Evolutionary conservation across 64 coral and sea anemone genomes (phyloP).

Genomic region (Acropora yongei): DNA sequence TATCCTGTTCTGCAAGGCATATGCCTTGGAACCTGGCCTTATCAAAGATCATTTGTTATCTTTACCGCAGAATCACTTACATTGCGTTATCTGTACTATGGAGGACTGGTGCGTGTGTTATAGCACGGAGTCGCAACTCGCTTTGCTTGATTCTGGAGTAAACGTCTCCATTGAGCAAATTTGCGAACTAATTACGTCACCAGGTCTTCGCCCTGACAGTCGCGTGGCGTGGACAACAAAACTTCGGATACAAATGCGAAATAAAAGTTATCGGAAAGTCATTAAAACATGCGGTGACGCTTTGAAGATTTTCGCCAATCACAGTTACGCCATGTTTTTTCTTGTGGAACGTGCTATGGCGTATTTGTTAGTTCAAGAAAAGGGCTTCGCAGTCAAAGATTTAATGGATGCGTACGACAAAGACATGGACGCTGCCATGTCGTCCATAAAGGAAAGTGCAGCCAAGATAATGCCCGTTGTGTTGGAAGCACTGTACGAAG

Average conservation of each 20-base stretch:
- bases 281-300: slow-evolving; percentile 60
- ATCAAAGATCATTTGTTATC: slow-evolving; percentile 63
- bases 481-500: slow-evolving; percentile 72
- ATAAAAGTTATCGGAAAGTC: slow-evolving; percentile 45
- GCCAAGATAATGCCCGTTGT: slow-evolving; percentile 45
- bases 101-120: slow-evolving; percentile 85
- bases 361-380: slow-evolving; percentile 23
- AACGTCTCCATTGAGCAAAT: slow-evolving; percentile 72
- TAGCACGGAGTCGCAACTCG: slow-evolving; percentile 42
- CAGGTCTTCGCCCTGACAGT: slow-evolving; percentile 55
- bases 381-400: slow-evolving; percentile 58
- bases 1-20: slow-evolving; percentile 65
- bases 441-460: slow-evolving; percentile 61
- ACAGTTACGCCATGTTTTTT: slow-evolving; percentile 33
- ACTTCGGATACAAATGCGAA: slow-evolving; percentile 56
- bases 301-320: slow-evolving; percentile 42
- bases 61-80: slow-evolving; percentile 40
- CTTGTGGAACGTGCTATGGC: slow-evolving; percentile 68
- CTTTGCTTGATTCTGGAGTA: slow-evolving; percentile 56
- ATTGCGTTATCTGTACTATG: slow-evolving; percentile 64
- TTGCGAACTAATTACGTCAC: slow-evolving; percentile 73
- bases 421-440: slow-evolving; percentile 28
- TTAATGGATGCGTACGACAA: slow-evolving; percentile 64
- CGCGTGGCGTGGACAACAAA: slow-evolving; percentile 83
- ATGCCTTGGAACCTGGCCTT: slow-evolving; percentile 53